Conservation (phyloP, 1,140 invertebrate species). For the Sinella curviseta region DNA sequence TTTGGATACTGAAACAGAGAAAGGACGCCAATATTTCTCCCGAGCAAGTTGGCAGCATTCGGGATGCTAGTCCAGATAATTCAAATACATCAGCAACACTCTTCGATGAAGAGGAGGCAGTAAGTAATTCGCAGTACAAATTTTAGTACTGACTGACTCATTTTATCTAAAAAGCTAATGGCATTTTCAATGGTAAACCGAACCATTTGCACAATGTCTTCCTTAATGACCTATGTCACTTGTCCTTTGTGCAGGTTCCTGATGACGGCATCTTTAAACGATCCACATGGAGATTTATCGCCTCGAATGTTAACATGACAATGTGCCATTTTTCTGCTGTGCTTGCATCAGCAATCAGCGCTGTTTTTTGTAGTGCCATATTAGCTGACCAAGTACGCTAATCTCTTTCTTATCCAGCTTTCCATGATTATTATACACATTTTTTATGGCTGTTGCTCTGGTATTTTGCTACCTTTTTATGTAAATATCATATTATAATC, state of each 20-base stretch:
- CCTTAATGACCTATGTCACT: no score
- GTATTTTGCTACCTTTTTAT: neutral
- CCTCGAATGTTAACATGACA: slow-evolving; percentile 36
- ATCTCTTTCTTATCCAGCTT: no score
- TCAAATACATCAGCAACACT: neutral
- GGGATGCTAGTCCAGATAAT: no score
- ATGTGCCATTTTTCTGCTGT: slow-evolving; percentile 21
- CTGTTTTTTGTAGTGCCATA: slow-evolving; percentile 4
- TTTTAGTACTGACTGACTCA: no score
- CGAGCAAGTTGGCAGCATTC: neutral
- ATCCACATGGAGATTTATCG: slow-evolving; percentile 42
- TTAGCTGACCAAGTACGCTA: neutral
- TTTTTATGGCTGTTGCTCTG: no score
- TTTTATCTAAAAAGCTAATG: no score
- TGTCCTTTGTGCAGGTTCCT: slow-evolving; percentile 27
- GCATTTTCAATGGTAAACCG: no score
- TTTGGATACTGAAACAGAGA: slow-evolving; percentile 17
- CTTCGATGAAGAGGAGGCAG: slow-evolving; percentile 17
- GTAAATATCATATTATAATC: no score
- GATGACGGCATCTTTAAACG: slow-evolving; percentile 36
- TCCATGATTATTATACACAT: no score
- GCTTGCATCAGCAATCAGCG: neutral
- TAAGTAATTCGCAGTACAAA: no score
- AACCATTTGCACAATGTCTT: no score
- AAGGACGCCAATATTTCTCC: neutral